Percentiles rank a stretch among this genome's conserved stretches.
Conservation (phyloP, 2,888 invertebrate species). For the Drosophila anomelani region DNA sequence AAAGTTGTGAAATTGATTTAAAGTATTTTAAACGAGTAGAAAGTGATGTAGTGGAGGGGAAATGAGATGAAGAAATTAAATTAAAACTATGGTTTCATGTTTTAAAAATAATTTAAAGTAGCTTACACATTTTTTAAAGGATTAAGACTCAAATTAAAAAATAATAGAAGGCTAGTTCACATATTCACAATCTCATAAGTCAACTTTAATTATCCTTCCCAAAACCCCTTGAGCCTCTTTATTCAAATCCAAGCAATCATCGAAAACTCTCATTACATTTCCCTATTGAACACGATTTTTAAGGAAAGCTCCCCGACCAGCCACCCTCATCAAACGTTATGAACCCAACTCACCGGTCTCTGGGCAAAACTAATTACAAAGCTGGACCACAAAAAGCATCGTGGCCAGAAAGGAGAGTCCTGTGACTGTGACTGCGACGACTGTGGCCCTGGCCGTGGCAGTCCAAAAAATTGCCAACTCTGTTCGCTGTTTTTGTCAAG, state of each 20-base stretch:
- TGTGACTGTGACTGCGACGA: conserved; percentile 2
- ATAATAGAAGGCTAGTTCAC: background rate
- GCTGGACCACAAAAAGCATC: conserved; percentile 65
- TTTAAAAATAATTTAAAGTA: too few species aligned
- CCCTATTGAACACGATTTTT: conserved; percentile 19
- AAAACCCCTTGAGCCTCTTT: background rate
- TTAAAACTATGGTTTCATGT: background rate
- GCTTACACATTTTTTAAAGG: too few species aligned
- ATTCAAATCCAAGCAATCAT: conserved; percentile 4
- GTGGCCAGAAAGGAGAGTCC: conserved; percentile 46
- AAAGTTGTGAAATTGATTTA: conserved; percentile 13
- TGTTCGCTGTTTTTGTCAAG: conserved; percentile 66
- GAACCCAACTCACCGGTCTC: conserved; percentile 33
- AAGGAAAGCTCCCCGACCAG: conserved; percentile 13
- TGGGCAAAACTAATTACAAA: conserved; percentile 72
- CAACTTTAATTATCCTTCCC: background rate
- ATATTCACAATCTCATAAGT: too few species aligned
- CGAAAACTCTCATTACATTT: conserved; percentile 21
- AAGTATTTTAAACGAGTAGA: conserved; percentile 5
- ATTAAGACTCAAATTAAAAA: too few species aligned
- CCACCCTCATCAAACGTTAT: conserved; percentile 42
- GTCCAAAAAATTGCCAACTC: conserved; percentile 36
- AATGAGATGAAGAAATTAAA: background rate
- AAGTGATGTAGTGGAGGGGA: background rate
- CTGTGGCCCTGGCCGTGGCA: conserved; percentile 6